Conservation (phyloP, 2,113 vertebrate genomes). For the Rhinopithecus roxellana region DNA sequence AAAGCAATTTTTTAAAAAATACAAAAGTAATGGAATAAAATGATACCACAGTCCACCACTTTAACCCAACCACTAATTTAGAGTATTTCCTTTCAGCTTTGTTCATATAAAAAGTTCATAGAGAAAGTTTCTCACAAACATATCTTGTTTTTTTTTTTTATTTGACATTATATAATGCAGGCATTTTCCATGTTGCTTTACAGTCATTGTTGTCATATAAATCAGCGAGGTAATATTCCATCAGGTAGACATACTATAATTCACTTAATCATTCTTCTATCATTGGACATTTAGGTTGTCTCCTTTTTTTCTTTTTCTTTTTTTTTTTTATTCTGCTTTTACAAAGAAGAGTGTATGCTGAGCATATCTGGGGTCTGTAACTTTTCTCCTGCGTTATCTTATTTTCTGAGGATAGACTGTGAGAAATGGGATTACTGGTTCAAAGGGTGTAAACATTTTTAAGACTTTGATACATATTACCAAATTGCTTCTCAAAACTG, state of each 20-base stretch:
- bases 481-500: conserved; percentile 24
- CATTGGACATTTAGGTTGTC: neutral
- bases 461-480: conserved; percentile 1
- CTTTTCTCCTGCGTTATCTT: conserved; percentile 24
- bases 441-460: conserved; percentile 26
- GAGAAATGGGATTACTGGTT: conserved; percentile 23
- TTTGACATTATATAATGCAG: neutral
- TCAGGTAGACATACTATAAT: neutral
- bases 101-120: neutral
- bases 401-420: conserved; percentile 43
- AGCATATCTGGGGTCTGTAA: neutral
- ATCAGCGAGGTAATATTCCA: neutral
- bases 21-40: conserved; percentile 31
- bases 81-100: conserved; percentile 37
- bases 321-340: neutral
- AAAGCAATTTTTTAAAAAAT: neutral
- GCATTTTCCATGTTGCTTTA: neutral
- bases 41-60: neutral
- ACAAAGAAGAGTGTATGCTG: neutral
- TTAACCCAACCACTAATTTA: neutral
- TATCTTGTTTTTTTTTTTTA: neutral
- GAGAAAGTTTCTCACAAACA: neutral
- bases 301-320: neutral
- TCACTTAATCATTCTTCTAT: neutral
- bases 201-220: neutral